These are phyloP conservation scores for Agrilus cyanescens DNA, from an alignment of 2,888 invertebrate genomes.

Conservation along the genomic window DNA sequence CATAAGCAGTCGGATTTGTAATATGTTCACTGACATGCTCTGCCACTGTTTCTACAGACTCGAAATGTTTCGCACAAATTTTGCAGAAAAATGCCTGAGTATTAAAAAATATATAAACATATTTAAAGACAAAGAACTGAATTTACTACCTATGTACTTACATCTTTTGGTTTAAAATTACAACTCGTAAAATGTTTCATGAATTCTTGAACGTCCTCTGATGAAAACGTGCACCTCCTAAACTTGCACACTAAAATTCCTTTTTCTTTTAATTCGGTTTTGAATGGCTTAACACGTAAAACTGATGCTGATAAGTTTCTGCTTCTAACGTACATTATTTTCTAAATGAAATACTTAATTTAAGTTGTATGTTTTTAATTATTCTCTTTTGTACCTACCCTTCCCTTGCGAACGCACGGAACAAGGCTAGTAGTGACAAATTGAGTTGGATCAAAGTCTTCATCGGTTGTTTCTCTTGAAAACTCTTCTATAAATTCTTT, in stretches of 20 bases:
- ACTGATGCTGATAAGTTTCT: constrained; percentile 3
- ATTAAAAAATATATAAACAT: constrained; percentile 1
- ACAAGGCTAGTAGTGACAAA: background rate
- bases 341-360: no score
- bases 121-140: no score
- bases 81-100: constrained; percentile 28
- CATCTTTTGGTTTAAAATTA: constrained; percentile 21
- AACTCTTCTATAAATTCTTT: constrained; percentile 6
- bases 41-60: constrained; percentile 18
- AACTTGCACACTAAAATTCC: constrained; percentile 27
- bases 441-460: background rate
- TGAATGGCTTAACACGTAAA: constrained; percentile 10
- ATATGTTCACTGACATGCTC: constrained; percentile 19
- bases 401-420: background rate
- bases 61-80: constrained; percentile 22
- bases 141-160: constrained; percentile 9
- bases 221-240: constrained; percentile 25
- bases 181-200: constrained; percentile 26
- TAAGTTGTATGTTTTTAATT: no score
- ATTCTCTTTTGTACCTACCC: no score
- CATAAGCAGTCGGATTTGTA: background rate
- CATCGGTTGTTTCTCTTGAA: background rate
- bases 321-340: no score
- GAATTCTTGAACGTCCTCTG: constrained; percentile 21
- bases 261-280: constrained; percentile 21